Conservation (phyloP, 2,797 vertebrate genomes). For the Stomatorhinus walkeri region DNA sequence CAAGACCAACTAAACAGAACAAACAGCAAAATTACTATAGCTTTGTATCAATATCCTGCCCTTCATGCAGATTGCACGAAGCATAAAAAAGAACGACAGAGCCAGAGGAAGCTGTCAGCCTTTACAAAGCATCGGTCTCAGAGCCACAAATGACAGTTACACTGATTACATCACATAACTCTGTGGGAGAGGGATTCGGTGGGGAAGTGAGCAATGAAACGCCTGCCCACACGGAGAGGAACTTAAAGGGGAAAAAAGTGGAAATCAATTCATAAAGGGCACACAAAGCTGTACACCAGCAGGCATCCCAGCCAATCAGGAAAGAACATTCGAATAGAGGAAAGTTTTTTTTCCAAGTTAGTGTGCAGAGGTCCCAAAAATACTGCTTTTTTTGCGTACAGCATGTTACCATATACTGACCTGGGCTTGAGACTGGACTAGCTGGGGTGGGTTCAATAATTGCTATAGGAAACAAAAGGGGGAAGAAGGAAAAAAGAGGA, state of each 20-base stretch:
- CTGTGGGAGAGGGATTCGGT: slow-evolving; percentile 35
- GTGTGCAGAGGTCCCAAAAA: slow-evolving; percentile 66
- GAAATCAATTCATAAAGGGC: slow-evolving; percentile 25
- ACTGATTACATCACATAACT: slow-evolving; percentile 55
- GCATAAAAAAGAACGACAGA: slow-evolving; percentile 39
- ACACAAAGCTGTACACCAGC: slow-evolving; percentile 61
- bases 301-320: slow-evolving; percentile 60
- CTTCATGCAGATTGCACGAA: slow-evolving; percentile 59
- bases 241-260: slow-evolving; percentile 32
- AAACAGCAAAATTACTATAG: slow-evolving; percentile 49
- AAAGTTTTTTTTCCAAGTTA: slow-evolving; percentile 46
- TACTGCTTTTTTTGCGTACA: slow-evolving; percentile 65
- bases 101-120: slow-evolving; percentile 55
- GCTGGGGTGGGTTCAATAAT: slow-evolving; percentile 95
- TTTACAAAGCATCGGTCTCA: slow-evolving; percentile 56
- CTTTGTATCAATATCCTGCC: slow-evolving; percentile 50
- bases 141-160: slow-evolving; percentile 59
- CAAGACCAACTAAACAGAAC: slow-evolving; percentile 47
- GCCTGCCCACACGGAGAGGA: slow-evolving; percentile 39
- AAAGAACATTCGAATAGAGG: slow-evolving; percentile 51
- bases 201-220: slow-evolving; percentile 43
- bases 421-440: slow-evolving; percentile 98
- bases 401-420: slow-evolving; percentile 94
- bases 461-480: slow-evolving; percentile 85
- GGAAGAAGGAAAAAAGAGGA: slow-evolving; percentile 75